Conservation (phyloP, 1,140 invertebrate species). For the Diploscapter pachys region DNA sequence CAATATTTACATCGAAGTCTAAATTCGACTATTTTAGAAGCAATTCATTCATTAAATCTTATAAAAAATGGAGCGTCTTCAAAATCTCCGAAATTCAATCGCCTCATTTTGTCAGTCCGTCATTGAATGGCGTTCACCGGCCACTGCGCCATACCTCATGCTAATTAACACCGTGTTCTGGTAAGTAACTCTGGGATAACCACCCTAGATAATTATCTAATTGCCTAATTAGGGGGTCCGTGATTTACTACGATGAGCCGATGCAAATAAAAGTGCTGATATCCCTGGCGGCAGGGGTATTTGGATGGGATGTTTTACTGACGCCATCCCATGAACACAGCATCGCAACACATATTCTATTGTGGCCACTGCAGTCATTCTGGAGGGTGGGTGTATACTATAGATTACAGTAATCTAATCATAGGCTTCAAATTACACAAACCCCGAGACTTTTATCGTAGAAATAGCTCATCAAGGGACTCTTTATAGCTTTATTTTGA, state of each 20-base stretch:
- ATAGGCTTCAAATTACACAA: too few species aligned
- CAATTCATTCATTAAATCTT: too few species aligned
- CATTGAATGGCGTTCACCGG: constrained; percentile 36
- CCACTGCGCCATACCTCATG: constrained; percentile 34
- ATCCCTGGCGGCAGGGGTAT: constrained; percentile 17
- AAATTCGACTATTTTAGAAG: too few species aligned
- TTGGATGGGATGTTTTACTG: constrained; percentile 38
- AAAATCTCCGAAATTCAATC: too few species aligned
- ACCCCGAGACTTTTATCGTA: too few species aligned
- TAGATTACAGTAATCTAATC: too few species aligned
- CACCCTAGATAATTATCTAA: neutral
- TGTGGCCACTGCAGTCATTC: constrained; percentile 33
- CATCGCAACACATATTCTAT: constrained; percentile 27
- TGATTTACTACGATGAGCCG: constrained; percentile 26
- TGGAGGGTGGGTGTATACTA: constrained; percentile 22
- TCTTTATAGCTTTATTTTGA: too few species aligned
- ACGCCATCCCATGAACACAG: constrained; percentile 28
- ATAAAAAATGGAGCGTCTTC: too few species aligned
- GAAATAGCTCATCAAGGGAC: too few species aligned
- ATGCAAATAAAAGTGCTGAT: constrained; percentile 21
- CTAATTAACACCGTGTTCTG: constrained; percentile 33
- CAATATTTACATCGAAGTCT: too few species aligned
- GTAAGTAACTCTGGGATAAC: constrained; percentile 13
- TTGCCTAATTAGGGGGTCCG: constrained; percentile 15
- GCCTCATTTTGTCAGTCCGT: constrained; percentile 15